phyloP scores from a whole-genome alignment of 2,888 invertebrate species.

The Tryphoninae sp. region DNA sequence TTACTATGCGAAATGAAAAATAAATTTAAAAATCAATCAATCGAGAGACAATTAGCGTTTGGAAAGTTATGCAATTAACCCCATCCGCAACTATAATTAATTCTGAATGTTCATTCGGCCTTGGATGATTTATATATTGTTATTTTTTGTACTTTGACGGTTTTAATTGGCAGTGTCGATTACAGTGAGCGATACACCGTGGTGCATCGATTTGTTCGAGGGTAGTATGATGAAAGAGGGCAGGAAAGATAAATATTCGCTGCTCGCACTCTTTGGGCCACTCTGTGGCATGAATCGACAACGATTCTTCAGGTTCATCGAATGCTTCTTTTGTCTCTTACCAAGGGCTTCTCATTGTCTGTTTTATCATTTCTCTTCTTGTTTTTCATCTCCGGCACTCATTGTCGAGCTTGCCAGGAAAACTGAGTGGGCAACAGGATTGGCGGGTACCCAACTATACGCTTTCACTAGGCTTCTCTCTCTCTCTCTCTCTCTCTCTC shows the following conservation, averaged over 20 bases:
- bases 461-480: not conserved
- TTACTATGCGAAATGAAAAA: no score
- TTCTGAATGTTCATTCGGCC: not conserved
- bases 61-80: no score
- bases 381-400: slow-evolving; percentile 40
- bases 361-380: slow-evolving; percentile 34
- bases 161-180: no score
- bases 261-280: slow-evolving; percentile 10
- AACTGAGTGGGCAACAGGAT: slow-evolving; percentile 21
- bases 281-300: slow-evolving; percentile 60
- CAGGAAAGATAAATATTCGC: slow-evolving; percentile 4
- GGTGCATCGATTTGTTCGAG: not conserved
- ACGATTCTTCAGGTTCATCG: slow-evolving; percentile 59
- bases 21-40: no score
- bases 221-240: not conserved
- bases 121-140: no score
- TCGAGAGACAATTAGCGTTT: no score
- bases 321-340: slow-evolving; percentile 57
- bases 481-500: not conserved
- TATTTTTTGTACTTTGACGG: no score
- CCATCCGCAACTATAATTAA: not conserved
- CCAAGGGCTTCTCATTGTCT: slow-evolving; percentile 45
- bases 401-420: slow-evolving; percentile 48
- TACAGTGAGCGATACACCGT: not conserved
- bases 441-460: slow-evolving; percentile 1